Evolutionary conservation across 2,113 vertebrate genomes (phyloP).

Genomic region (Tachysurus vachellii): DNA sequence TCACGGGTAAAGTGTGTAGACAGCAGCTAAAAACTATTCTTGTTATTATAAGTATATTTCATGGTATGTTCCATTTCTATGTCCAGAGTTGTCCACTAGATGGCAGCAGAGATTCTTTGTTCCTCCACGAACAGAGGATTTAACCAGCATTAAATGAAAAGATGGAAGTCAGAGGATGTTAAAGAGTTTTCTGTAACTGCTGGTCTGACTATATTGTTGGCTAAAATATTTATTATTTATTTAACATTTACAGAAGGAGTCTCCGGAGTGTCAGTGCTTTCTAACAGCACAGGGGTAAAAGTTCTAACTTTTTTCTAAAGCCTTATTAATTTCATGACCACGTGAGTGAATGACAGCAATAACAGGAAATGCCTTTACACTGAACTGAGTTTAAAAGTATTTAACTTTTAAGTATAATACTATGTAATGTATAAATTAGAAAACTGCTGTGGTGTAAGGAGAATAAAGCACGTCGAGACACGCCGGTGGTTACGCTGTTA

Average conservation of each 20-base stretch:
- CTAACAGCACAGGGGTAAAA: too few relatives aligned
- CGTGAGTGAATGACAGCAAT: neutral
- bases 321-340: neutral
- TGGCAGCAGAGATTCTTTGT: constrained; percentile 6
- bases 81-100: constrained; percentile 22
- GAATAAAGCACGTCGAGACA: neutral
- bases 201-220: too few relatives aligned
- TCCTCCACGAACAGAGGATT: neutral
- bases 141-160: neutral
- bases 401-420: too few relatives aligned
- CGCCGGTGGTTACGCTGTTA: neutral
- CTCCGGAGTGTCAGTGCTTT: too few relatives aligned
- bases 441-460: neutral
- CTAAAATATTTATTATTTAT: neutral
- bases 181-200: too few relatives aligned
- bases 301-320: neutral
- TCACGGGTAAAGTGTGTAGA: neutral
- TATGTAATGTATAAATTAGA: too few relatives aligned
- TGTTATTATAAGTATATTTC: neutral
- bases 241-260: too few relatives aligned
- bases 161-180: too few relatives aligned
- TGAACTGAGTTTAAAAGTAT: neutral
- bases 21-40: too few relatives aligned
- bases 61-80: neutral
- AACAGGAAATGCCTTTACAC: neutral